These are phyloP conservation scores for Mantis religiosa DNA, from an alignment of 2,888 invertebrate species.

Conservation along the genomic window DNA sequence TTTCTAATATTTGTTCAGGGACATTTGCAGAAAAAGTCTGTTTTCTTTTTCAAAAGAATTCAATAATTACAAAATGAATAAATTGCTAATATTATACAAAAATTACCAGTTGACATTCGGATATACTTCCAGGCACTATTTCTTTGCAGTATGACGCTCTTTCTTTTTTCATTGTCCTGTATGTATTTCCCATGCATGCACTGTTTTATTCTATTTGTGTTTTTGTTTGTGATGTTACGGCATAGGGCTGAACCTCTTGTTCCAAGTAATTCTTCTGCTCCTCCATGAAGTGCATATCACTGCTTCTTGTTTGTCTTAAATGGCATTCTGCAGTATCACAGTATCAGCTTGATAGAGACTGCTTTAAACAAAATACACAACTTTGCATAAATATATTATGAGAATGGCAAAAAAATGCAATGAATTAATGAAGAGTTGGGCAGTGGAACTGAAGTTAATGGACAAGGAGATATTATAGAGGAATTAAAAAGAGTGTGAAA, in stretches of 20 bases:
- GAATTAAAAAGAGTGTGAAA: too few species aligned
- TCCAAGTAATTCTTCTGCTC: background rate
- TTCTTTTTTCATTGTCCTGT: background rate
- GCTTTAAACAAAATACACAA: background rate
- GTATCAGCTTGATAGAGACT: background rate
- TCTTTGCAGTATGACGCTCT: background rate
- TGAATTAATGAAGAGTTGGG: background rate
- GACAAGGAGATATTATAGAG: too few species aligned
- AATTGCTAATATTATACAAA: background rate
- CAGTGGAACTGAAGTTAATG: too few species aligned
- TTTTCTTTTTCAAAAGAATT: too few species aligned
- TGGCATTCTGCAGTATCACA: background rate
- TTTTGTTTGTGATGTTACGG: background rate
- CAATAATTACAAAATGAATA: too few species aligned
- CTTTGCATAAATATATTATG: background rate
- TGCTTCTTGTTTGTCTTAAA: background rate
- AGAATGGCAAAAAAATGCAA: background rate
- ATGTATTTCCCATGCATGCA: background rate
- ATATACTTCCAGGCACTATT: background rate
- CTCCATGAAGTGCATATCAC: background rate
- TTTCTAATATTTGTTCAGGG: too few species aligned
- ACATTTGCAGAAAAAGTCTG: too few species aligned
- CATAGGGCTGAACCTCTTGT: background rate
- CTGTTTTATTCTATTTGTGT: background rate
- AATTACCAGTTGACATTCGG: background rate